Evolutionary conservation across 2,888 invertebrate species (phyloP).

Genomic region (Petrophora chlorosata): DNA sequence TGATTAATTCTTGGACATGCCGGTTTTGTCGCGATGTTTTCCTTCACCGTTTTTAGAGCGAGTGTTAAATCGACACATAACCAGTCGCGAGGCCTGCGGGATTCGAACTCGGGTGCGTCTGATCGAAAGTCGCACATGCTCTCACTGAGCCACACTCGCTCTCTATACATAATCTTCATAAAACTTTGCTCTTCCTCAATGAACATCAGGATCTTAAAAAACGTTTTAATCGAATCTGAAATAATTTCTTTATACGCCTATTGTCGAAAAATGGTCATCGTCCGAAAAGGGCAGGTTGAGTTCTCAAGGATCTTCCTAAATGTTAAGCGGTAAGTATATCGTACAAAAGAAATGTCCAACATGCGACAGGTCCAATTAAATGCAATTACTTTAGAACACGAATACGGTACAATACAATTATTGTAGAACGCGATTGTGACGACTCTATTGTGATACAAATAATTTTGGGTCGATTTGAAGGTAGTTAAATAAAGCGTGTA

Average conservation of each 20-base stretch:
- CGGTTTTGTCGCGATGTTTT: no score
- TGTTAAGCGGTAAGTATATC: neutral
- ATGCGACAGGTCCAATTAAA: conserved; percentile 63
- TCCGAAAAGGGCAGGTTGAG: conserved; percentile 8
- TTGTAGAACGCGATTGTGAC: conserved; percentile 45
- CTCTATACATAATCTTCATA: no score
- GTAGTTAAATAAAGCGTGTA: conserved; percentile 53
- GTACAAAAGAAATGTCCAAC: conserved; percentile 43
- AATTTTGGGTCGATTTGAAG: conserved; percentile 47
- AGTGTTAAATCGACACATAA: no score
- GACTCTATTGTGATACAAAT: conserved; percentile 49
- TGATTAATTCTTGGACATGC: no score
- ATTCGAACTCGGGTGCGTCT: no score
- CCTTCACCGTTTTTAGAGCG: no score
- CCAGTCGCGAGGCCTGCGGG: no score
- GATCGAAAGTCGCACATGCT: no score
- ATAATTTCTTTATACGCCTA: neutral
- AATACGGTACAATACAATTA: conserved; percentile 15
- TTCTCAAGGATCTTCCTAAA: conserved; percentile 14
- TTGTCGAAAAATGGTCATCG: conserved; percentile 7
- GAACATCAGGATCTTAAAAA: no score
- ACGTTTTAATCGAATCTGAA: conserved; percentile 2
- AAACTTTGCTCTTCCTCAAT: no score
- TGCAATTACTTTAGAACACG: conserved; percentile 46
- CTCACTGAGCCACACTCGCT: no score